phyloP scores from a whole-genome alignment of 2,113 vertebrate genomes.

The Campylomormyrus numenius region DNA sequence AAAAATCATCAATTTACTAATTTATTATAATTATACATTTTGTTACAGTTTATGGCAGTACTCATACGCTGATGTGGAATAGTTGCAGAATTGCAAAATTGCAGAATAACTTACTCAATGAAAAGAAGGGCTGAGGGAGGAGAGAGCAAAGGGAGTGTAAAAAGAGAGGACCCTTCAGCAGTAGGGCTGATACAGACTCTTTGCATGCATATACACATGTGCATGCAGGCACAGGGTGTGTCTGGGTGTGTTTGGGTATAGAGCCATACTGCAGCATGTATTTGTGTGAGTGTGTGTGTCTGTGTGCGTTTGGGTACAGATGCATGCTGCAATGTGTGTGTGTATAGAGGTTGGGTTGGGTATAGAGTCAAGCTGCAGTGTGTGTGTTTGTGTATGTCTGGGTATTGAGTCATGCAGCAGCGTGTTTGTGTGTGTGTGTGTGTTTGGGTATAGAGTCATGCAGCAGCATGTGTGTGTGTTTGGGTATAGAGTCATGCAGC shows the following conservation, averaged over 20 bases:
- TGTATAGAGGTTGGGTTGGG: background rate
- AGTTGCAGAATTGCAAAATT: background rate
- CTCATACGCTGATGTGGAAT: background rate
- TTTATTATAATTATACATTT: background rate
- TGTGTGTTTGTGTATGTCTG: background rate
- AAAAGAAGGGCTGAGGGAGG: background rate
- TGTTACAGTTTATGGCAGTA: background rate
- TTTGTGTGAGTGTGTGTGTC: background rate
- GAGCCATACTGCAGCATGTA: background rate
- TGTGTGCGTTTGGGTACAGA: background rate
- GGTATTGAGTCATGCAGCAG: background rate
- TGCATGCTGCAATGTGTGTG: background rate
- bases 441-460: background rate
- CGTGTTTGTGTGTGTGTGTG: background rate
- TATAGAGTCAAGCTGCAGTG: background rate
- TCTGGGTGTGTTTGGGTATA: background rate
- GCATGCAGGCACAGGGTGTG: background rate
- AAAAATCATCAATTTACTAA: background rate
- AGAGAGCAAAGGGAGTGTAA: background rate
- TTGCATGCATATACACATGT: background rate
- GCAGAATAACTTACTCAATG: background rate
- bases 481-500: no score
- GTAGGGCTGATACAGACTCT: background rate
- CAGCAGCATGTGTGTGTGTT: no score
- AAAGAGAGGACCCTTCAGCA: constrained; percentile 10